Base-by-base conservation (phyloP, 2,888 invertebrate genomes). In the Amphimallon solstitiale region DNA sequence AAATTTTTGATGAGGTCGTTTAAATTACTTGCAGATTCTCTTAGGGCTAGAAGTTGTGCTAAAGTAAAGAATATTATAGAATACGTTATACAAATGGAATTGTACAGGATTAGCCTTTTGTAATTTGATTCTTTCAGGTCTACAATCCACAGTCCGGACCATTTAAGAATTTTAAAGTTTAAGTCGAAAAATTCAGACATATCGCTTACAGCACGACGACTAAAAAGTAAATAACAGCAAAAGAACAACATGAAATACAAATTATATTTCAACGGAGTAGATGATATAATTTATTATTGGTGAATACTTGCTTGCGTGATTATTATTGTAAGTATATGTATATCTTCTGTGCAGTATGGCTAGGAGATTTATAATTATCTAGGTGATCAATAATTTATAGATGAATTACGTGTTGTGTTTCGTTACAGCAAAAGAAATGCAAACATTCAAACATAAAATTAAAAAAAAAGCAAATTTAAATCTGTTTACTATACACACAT, bases 1-100 rank as follows among this genome's bases (percentile, higher is more conserved):
- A 73, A 67, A 63, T 75, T 75, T 65, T 71, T 72, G 48, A 74
- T 73, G 7, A 73, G 65, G 23, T 70, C 72, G 19, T 71, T 69
- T 7, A 74, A 49, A 12, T 69, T 65, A 15, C 59, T 43, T 14
- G 60, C 65, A 9, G 71, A 68, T 46, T 64, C 49, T 60, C 62
- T 59, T 38, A 70, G 54, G 1, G 68, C 65, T 2, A 73, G 46
- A 62, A 74, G 70, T 62, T 74, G 71, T 1, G 68, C 68, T 14
- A 73, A 67, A 17, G 73, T 73, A 35, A 72, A 73, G 49, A 71
- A 65, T 7, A 70, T 49, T 6, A 72, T 60, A 6, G 70, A 72
- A 45, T 68, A 74, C 2, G 66, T 45, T 49, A 72, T 68, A 10
- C 63, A 56, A 9, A 68, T 10, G 1, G 67, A 49, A 52, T 70